Conservation (phyloP, 2,797 vertebrate genomes). For the Sciaenops ocellatus region DNA sequence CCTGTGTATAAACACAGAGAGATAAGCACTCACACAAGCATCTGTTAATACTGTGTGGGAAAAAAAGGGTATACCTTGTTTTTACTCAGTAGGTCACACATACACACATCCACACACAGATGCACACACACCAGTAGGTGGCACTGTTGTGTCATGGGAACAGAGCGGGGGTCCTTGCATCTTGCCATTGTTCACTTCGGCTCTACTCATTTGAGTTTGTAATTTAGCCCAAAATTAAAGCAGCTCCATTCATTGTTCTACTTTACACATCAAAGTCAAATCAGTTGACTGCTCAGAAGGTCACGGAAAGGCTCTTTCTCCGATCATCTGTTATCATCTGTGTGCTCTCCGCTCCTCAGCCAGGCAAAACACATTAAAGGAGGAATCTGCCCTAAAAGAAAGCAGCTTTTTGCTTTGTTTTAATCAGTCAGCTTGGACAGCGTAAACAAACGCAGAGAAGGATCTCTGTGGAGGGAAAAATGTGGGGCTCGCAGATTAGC, state of each 20-base stretch:
- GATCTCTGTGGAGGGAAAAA: neutral
- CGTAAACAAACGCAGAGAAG: constrained; percentile 16
- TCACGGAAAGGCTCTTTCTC: constrained; percentile 49
- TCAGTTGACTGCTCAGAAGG: constrained; percentile 69
- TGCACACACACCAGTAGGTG: constrained; percentile 58
- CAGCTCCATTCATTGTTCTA: constrained; percentile 61
- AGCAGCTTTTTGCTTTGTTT: neutral
- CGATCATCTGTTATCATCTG: constrained; percentile 61
- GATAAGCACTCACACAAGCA: neutral
- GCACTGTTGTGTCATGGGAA: constrained; percentile 67
- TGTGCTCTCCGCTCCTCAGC: constrained; percentile 34
- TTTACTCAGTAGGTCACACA: constrained; percentile 22
- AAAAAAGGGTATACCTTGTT: neutral
- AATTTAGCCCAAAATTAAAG: constrained; percentile 71
- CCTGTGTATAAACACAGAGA: neutral
- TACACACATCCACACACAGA: neutral
- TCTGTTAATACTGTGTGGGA: neutral
- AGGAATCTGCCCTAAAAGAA: constrained; percentile 22
- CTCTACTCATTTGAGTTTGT: constrained; percentile 65
- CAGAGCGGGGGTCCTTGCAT: neutral
- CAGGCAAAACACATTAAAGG: constrained; percentile 48
- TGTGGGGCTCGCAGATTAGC: neutral
- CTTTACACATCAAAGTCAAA: constrained; percentile 80
- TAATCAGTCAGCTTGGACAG: constrained; percentile 1
- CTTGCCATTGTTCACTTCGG: constrained; percentile 60